phyloP scores from a whole-genome alignment of 35 echinoderm and acorn worm genomes.

The Anneissia japonica region DNA sequence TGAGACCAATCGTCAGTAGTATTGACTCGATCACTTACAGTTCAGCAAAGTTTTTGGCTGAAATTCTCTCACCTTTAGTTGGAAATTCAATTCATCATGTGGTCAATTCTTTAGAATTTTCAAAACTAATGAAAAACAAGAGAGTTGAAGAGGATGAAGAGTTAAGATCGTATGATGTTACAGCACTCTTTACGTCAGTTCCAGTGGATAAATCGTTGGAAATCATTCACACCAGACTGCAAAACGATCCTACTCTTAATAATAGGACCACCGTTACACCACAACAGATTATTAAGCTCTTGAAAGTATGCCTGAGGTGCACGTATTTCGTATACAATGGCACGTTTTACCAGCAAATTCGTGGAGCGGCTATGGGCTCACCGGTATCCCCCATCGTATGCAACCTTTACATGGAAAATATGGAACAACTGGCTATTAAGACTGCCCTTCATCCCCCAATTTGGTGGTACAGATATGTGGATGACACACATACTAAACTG shows the following conservation, averaged over 20 bases:
- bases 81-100: neutral
- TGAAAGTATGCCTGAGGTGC: too few relatives aligned
- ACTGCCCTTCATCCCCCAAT: neutral
- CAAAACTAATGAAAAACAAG: too few relatives aligned
- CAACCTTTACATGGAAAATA: constrained; percentile 4
- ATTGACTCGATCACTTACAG: too few relatives aligned
- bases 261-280: too few relatives aligned
- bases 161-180: neutral
- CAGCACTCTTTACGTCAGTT: neutral
- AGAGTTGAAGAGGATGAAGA: neutral
- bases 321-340: too few relatives aligned
- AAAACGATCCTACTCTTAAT: neutral
- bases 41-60: too few relatives aligned
- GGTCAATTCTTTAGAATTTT: neutral
- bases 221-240: neutral
- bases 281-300: too few relatives aligned
- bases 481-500: constrained; percentile 4
- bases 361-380: neutral
- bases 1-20: too few relatives aligned
- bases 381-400: neutral
- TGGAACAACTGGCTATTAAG: constrained; percentile 2
- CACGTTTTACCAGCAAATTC: too few relatives aligned
- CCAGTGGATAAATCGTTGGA: neutral
- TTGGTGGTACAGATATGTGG: constrained; percentile 21
- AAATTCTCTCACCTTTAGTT: neutral